Evolutionary conservation across 2,113 vertebrate species (phyloP).

Genomic region (Herpailurus yagouaroundi): DNA sequence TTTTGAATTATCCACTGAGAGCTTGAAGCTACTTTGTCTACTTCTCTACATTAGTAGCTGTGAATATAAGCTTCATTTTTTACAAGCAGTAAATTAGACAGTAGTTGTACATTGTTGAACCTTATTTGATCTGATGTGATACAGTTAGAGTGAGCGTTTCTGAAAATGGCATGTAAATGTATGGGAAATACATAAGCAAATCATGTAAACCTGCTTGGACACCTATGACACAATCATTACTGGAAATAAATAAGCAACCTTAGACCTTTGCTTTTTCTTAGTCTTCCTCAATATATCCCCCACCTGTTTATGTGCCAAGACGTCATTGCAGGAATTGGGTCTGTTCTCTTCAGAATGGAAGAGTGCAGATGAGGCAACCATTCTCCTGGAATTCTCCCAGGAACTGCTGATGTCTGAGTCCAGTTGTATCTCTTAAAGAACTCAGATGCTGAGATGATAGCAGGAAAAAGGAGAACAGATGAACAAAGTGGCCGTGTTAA

Average conservation of each 20-base stretch:
- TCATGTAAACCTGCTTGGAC: background rate
- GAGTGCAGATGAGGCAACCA: background rate
- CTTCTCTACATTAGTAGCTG: background rate
- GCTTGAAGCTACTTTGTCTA: background rate
- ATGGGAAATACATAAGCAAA: background rate
- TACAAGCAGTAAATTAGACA: background rate
- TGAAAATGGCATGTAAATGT: background rate
- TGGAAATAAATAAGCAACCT: background rate
- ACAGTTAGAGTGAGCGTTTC: background rate
- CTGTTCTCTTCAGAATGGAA: background rate
- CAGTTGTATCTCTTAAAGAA: background rate
- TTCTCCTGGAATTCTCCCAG: background rate
- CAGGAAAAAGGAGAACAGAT: background rate
- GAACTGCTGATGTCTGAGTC: background rate
- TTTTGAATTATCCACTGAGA: constrained; percentile 44
- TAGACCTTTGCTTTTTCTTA: background rate
- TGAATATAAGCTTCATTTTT: background rate
- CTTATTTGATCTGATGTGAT: background rate
- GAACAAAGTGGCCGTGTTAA: background rate
- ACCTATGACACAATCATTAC: background rate
- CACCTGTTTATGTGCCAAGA: background rate
- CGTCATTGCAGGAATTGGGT: background rate
- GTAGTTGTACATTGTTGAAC: background rate
- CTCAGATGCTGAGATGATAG: background rate
- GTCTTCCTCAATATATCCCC: background rate